Base-by-base conservation (phyloP, 2,797 vertebrate species). In the Cygnus olor region DNA sequence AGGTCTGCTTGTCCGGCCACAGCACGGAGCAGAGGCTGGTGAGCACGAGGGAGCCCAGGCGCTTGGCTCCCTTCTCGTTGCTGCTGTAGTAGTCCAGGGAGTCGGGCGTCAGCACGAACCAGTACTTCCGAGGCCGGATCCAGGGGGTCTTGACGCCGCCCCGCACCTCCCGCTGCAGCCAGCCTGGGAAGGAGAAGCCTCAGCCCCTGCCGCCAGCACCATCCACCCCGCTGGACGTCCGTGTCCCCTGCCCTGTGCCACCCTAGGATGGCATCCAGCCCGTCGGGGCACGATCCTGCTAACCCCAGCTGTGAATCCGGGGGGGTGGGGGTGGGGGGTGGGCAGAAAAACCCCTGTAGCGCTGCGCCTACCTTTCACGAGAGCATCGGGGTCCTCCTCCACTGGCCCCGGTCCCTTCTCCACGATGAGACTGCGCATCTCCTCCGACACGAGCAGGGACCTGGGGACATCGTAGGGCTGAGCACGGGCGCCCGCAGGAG, bases 21-120 rank as follows among this genome's bases (percentile, higher is more conserved):
- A 99, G 98, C 94, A 99, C 99, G 0, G 99, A 99, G 96, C 99
- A 99, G 85, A 99, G 98, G 93, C 98, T 99, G 95, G 99, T 99
- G 93, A 99, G 99, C 65, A 99, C 99, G 10, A 99, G 98, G 21
- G 98, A 99, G 44, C 99, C 99, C 40, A 99, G 98, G n/a, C 98
- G 97, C 64, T 98, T 98, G 38, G 98, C 98, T 7, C 98, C 98
- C 95, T 98, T 98, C 87, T 99, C 99, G 1, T 98, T 98, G 94
- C 98, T 98, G 42, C 97, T 99, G 98, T 99, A 99, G 97, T 99
- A 99, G 97, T 99, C 99, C 30, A 99, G 98, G 45, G 99, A 99
- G 94, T 99, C 99, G 10, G 98, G 97, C 0, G 98, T 99, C 94
- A 99, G 98, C 86, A 99, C 98, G 6, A 99, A 99, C 99, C 99